Evolutionary conservation across 2,888 invertebrate genomes (phyloP), one percentile per base, ranked within the genome.

Genomic region (Caenorhabditis japonica): DNA sequence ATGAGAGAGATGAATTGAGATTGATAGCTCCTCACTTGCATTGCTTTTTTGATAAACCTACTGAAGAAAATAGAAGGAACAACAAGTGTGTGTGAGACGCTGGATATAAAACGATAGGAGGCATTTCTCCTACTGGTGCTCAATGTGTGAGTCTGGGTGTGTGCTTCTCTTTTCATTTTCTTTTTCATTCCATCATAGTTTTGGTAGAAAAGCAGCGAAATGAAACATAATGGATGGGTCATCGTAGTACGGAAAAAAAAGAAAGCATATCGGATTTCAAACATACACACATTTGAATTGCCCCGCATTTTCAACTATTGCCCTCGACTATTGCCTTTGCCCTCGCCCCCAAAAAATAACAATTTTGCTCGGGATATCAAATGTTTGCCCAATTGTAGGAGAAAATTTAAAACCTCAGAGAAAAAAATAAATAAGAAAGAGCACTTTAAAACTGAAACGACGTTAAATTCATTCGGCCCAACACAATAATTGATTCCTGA

Each of bases 151-250:
- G 23, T 60, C 21, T 60, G 21, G 53, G 38, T 62, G 39, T 51
- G 41, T 56, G 41, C 52, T 52, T 58, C 66, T 30, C 25, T 19
- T 23, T 34, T 27, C 43, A n/a, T n/a, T n/a, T n/a, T n/a, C n/a
- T n/a, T n/a, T n/a, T n/a, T n/a, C n/a, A n/a, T n/a, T n/a, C n/a
- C n/a, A n/a, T 17, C 52, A 43, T 59, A 58, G 68, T 59, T 68
- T 68, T 59, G 68, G 46, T 21, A 25, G 51, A 3, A 19, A n/a
- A n/a, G n/a, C n/a, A 33, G 47, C 44, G 58, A 58, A 58, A 58
- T 52, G 58, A 68, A 68, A 68, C 59, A 68, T 68, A 68, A 68
- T 68, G 68, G 68, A 68, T 68, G 68, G 59, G 68, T 59, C 68
- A 59, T 68, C 56, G 56, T 46, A 53, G 30, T n/a, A 10, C 44